Evolutionary conservation across 1,140 invertebrate species (phyloP), one percentile per base, ranked within the genome.

Genomic region (Sogatella furcifera): DNA sequence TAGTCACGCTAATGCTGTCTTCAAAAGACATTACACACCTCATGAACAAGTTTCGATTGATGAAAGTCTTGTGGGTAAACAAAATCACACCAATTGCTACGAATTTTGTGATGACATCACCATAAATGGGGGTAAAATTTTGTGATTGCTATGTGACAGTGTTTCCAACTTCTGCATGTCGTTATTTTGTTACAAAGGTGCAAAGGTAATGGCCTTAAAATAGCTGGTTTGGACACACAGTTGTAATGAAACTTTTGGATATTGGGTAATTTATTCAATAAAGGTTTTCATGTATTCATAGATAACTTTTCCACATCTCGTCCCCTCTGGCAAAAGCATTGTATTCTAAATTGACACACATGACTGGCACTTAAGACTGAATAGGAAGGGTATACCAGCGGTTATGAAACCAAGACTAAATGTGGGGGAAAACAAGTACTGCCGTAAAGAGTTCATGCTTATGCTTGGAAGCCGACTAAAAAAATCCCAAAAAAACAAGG

Each of bases 41-140:
- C 31, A 57, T 42, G n/a, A 44, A 44, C 63, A 70, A 34, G 52
- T 69, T 49, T 65, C 61, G 38, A 59, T 69, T 14, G 61, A 67
- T 61, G 63, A 69, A 64, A 65, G 57, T 52, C 54, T 66, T 19
- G 60, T 66, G 38, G 65, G 68, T 46, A 69, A 67, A 24, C 54
- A 66, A 56, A 60, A 43, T 53, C 62, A 64, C 31, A 58, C 65
- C 5, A 31, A 41, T 9, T 57, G 68, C 65, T 44, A 19, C 68
- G 24, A 68, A 68, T 54, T 69, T n/a, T n/a, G n/a, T n/a, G n/a
- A n/a, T n/a, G 68, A 58, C 67, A 68, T 21, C 63, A 68, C 49
- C 65, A 69, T 43, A 62, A 56, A 41, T 69, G 59, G 62, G 67
- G 62, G 10, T 65, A 68, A 38, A 68, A 68, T 62, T 67, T 68